Percentiles rank a stretch among this genome's conserved stretches.
These are phyloP conservation scores for Sebastes reedi DNA, from an alignment of 2,797 vertebrate genomes.

Conservation along the genomic window DNA sequence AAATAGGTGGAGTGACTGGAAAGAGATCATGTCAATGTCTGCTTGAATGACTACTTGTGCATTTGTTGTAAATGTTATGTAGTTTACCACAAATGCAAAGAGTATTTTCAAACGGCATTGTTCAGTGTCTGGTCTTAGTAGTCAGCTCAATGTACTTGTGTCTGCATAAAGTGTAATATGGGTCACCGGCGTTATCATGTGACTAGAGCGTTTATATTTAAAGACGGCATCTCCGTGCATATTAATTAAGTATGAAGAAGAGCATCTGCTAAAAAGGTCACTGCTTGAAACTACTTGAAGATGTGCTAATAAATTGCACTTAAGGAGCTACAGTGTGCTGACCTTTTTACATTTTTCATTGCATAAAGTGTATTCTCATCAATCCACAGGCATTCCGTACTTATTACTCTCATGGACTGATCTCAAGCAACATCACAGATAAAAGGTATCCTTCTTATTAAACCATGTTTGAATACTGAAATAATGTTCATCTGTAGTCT, in stretches of 20 bases:
- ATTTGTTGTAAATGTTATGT: background rate
- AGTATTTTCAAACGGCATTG: background rate
- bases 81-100: background rate
- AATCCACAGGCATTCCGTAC: slow-evolving; percentile 89
- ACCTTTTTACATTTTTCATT: background rate
- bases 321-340: too few relatives aligned
- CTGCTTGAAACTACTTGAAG: too few relatives aligned
- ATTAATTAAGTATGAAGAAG: too few relatives aligned
- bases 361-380: slow-evolving; percentile 11
- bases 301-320: too few relatives aligned
- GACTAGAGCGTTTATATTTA: too few relatives aligned
- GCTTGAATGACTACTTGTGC: background rate
- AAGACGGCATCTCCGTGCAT: too few relatives aligned
- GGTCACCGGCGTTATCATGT: too few relatives aligned
- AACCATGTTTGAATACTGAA: background rate
- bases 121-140: background rate
- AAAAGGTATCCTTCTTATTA: slow-evolving; percentile 84
- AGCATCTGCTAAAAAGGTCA: too few relatives aligned
- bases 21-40: background rate
- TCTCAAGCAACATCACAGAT: slow-evolving; percentile 95
- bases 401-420: slow-evolving; percentile 95
- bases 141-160: background rate
- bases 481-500: background rate
- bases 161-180: background rate
- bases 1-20: background rate